These are phyloP conservation scores for Ciconia boyciana DNA, from an alignment of 2,113 vertebrate genomes.

Conservation along the genomic window DNA sequence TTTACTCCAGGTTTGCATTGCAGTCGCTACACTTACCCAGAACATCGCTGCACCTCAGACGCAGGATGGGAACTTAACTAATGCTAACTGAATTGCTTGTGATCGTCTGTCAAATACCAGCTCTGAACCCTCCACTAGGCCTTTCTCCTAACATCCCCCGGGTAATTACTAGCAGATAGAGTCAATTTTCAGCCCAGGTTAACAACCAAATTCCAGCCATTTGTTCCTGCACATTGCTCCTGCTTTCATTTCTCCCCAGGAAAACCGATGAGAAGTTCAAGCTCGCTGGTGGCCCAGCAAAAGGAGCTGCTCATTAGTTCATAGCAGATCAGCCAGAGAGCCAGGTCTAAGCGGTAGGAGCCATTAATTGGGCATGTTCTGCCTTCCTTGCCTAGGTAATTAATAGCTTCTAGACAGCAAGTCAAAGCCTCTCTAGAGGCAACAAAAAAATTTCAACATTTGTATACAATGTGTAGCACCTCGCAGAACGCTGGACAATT, in stretches of 20 bases:
- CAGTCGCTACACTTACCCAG: background rate
- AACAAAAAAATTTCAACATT: background rate
- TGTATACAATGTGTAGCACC: background rate
- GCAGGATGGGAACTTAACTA: background rate
- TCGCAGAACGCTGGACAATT: background rate
- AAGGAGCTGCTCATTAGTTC: constrained; percentile 38
- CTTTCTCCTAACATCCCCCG: background rate
- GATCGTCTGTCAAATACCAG: background rate
- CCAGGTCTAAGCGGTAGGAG: background rate
- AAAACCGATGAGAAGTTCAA: background rate
- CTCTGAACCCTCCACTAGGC: background rate
- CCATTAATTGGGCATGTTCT: constrained; percentile 17
- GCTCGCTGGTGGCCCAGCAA: background rate
- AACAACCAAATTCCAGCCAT: constrained; percentile 1
- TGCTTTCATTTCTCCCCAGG: constrained; percentile 5
- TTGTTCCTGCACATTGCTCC: background rate
- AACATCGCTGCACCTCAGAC: background rate
- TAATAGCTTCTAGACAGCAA: constrained; percentile 54
- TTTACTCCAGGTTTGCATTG: background rate
- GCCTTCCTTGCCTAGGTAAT: constrained; percentile 38
- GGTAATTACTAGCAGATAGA: background rate
- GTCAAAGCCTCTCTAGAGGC: constrained; percentile 43
- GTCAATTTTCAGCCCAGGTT: constrained; percentile 9
- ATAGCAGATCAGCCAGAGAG: background rate
- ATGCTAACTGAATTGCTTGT: background rate